Percentiles rank a stretch among this genome's conserved stretches.
Conservation (phyloP, 2,797 vertebrate genomes). For the Aeoliscus strigatus region DNA sequence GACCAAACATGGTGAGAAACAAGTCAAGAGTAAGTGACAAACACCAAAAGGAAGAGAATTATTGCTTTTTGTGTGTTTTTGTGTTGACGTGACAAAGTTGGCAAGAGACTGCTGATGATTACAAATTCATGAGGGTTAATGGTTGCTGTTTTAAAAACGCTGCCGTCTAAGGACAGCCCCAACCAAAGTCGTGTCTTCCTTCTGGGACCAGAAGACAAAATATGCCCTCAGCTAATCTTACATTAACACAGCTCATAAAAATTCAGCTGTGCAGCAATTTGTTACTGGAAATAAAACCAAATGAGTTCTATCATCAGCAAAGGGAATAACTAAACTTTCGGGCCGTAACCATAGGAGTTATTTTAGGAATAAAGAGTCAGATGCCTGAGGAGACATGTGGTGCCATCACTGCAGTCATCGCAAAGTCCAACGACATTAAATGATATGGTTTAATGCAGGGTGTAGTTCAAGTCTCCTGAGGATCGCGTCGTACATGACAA, state of each 20-base stretch:
- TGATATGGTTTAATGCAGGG: neutral
- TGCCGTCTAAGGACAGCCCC: conserved; percentile 16
- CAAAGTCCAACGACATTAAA: neutral
- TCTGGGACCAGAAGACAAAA: conserved; percentile 43
- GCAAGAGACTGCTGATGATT: too few species aligned
- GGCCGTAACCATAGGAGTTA: neutral
- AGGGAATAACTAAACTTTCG: neutral
- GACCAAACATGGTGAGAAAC: conserved; percentile 6
- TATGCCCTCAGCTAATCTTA: conserved; percentile 42
- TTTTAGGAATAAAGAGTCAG: neutral
- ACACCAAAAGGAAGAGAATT: too few species aligned
- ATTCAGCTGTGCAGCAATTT: conserved; percentile 37
- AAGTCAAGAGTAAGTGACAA: too few species aligned
- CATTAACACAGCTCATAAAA: conserved; percentile 30
- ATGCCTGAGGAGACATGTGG: neutral
- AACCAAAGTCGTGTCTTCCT: conserved; percentile 31
- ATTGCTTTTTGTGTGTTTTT: too few species aligned
- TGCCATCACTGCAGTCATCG: neutral
- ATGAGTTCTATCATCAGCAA: neutral
- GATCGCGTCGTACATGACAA: too few species aligned
- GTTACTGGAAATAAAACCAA: conserved; percentile 1
- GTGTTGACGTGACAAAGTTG: too few species aligned
- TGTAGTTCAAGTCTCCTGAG: too few species aligned
- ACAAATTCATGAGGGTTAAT: too few species aligned
- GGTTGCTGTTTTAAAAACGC: too few species aligned